Conservation (phyloP, 2,113 vertebrate genomes). For the Monarcha castaneiventris region DNA sequence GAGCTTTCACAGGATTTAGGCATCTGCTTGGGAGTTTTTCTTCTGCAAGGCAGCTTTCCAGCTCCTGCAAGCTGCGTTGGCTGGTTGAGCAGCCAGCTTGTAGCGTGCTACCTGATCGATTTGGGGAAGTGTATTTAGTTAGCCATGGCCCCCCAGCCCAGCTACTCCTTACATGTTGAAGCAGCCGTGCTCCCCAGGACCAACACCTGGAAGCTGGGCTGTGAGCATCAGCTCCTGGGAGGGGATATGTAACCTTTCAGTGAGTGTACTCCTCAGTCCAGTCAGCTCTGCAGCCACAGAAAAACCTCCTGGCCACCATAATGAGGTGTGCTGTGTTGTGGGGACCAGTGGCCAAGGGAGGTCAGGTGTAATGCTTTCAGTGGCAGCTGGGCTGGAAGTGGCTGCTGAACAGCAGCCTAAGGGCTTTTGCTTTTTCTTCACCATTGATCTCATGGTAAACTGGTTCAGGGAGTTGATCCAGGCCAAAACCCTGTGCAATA, state of each 20-base stretch:
- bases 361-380: not conserved
- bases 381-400: not conserved
- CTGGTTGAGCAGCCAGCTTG: not conserved
- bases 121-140: not conserved
- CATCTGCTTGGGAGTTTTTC: slow-evolving; percentile 7
- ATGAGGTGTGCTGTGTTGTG: not conserved
- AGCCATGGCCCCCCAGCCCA: not conserved
- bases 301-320: not conserved
- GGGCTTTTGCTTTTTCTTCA: not conserved
- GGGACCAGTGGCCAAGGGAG: not conserved
- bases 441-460: not conserved
- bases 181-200: not conserved
- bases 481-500: not conserved
- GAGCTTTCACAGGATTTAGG: not conserved
- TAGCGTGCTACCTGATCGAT: not conserved
- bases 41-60: not conserved
- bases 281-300: not conserved
- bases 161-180: not conserved
- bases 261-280: not conserved
- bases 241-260: not conserved
- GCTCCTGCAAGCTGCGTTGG: not conserved
- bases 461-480: slow-evolving; percentile 45
- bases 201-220: not conserved
- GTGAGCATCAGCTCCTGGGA: not conserved
- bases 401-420: not conserved